Evolutionary conservation across 2,797 vertebrate species (phyloP).

Genomic region (Enteromius thamalakanensis): DNA sequence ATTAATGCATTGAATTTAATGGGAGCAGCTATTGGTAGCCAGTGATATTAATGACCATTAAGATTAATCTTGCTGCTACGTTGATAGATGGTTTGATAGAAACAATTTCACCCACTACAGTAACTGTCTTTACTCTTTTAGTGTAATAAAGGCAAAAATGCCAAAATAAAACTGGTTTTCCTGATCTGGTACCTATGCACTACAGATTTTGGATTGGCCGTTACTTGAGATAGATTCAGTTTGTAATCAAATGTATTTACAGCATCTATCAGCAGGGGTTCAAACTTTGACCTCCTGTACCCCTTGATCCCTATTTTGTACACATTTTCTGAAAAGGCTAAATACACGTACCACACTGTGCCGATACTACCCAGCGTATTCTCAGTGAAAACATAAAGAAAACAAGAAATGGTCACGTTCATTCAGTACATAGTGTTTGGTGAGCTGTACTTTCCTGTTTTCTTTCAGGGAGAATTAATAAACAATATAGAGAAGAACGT

Average conservation of each 20-base stretch:
- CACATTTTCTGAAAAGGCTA: neutral
- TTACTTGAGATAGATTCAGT: neutral
- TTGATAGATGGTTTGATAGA: no score
- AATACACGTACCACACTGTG: neutral
- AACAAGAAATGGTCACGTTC: neutral
- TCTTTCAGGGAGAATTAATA: constrained; percentile 74
- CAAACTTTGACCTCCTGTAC: neutral
- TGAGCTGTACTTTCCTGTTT: constrained; percentile 23
- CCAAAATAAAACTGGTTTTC: no score
- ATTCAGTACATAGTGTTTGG: neutral
- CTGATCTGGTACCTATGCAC: no score
- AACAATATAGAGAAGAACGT: constrained; percentile 79
- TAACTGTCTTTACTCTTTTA: no score
- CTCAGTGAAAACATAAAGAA: neutral
- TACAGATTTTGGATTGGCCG: neutral
- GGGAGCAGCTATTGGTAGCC: no score
- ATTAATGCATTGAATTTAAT: no score
- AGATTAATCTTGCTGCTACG: no score
- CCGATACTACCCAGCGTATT: neutral
- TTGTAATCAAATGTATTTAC: neutral
- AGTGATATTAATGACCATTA: no score
- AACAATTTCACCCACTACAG: no score
- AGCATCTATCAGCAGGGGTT: neutral
- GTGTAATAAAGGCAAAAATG: no score
- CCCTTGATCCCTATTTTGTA: neutral